Base-by-base conservation (phyloP, 2,888 invertebrate species). In the Lasioglossum lativentre region DNA sequence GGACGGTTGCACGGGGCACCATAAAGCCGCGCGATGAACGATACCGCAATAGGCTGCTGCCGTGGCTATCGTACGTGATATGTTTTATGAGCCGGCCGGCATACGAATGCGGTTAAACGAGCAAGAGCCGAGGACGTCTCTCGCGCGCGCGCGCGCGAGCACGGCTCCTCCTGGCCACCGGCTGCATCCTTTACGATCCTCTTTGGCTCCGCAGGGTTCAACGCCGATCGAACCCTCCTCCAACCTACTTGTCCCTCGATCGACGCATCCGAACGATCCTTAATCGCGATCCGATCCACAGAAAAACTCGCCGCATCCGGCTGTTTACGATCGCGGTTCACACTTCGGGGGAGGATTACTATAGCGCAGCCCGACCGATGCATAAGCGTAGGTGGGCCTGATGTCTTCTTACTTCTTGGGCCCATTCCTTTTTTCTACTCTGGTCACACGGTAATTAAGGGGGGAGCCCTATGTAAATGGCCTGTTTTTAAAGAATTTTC, bases 1-100 rank as follows among this genome's bases (percentile, higher is more conserved):
- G 56, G 72, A 63, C 82, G 82, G 82, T 85, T 85, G 83, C 86
- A 84, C 83, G 85, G 89, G 83, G 87, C 83, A 88, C 87, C 93
- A 90, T 93, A 92, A 92, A 93, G 88, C 89, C 89, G 86, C 85
- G 89, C 91, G 93, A 93, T 92, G 90, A 90, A 92, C 91, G 92
- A 92, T 93, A 92, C 90, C 88, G 90, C 87, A 83, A 85, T 87
- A 83, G 86, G 86, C 76, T 74, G 86, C 86, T 76, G 86, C 86
- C 88, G 87, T 70, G 80, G 72, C 79, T 91, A 88, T 90, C 85
- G 80, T 85, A 83, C 87, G 86, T 83, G 86, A 88, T 88, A 87
- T 91, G 90, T 92, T 92, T 92, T 92, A 92, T 77, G 91, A 90
- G 89, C 78, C 72, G 80, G 75, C 68, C 87, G 88, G 87, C 86